A percentile compares a stretch with the other conserved stretches of the same genome.
These are phyloP conservation scores for Thymelicus lineola DNA, from an alignment of 2,888 invertebrate genomes.

Conservation along the genomic window DNA sequence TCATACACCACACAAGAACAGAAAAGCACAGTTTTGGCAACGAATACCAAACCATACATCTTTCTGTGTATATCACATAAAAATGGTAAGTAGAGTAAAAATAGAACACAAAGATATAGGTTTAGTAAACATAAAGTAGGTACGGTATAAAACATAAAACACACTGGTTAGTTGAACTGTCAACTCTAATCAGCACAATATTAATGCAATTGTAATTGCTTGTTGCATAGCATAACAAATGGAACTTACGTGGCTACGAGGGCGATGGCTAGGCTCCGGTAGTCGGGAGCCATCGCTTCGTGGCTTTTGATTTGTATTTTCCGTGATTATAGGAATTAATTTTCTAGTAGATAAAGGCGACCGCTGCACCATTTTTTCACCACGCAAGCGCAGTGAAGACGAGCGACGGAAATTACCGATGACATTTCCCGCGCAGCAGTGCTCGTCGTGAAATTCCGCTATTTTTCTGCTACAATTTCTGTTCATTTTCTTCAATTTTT, in stretches of 20 bases:
- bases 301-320: slow-evolving; percentile 81
- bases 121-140: not conserved
- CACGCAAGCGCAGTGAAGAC: slow-evolving; percentile 88
- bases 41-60: slow-evolving; percentile 2
- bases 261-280: slow-evolving; percentile 79
- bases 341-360: slow-evolving; percentile 81
- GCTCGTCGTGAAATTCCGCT: slow-evolving; percentile 78
- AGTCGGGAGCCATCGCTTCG: slow-evolving; percentile 77
- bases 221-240: not conserved
- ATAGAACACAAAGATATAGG: slow-evolving; percentile 20
- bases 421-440: slow-evolving; percentile 81
- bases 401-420: slow-evolving; percentile 86
- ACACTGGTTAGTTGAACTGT: not conserved
- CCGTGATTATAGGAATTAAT: slow-evolving; percentile 87
- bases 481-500: slow-evolving; percentile 61
- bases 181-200: not conserved
- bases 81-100: not conserved
- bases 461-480: slow-evolving; percentile 73
- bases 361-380: slow-evolving; percentile 85
- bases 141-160: not conserved
- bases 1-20: not conserved
- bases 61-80: not conserved
- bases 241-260: slow-evolving; percentile 84
- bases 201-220: not conserved
- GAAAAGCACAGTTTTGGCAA: slow-evolving; percentile 3